Evolutionary conservation across 2,888 invertebrate genomes (phyloP).

Genomic region (Rutpela maculata): DNA sequence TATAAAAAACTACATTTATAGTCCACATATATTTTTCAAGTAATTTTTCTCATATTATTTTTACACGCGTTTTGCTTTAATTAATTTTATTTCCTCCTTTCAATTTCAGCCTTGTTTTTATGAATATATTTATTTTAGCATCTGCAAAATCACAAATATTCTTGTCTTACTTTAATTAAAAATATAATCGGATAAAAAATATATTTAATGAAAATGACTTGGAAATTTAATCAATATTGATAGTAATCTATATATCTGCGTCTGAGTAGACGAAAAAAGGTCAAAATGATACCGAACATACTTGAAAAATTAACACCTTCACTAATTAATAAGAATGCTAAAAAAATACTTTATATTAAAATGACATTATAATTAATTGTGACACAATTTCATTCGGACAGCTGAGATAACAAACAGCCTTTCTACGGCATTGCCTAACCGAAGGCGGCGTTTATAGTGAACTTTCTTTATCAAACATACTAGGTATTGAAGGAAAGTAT

Average conservation of each 20-base stretch:
- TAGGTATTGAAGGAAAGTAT: neutral
- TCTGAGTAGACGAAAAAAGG: neutral
- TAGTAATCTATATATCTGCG: neutral
- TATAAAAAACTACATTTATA: neutral
- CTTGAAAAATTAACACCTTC: slow-evolving; percentile 14
- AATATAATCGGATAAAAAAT: neutral
- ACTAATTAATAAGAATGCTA: slow-evolving; percentile 17
- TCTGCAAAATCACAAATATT: slow-evolving; percentile 6
- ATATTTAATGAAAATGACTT: neutral
- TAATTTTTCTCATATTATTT: neutral
- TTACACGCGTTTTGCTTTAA: neutral
- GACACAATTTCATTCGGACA: slow-evolving; percentile 14
- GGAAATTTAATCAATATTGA: neutral
- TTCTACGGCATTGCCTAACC: slow-evolving; percentile 10
- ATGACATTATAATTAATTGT: slow-evolving; percentile 28
- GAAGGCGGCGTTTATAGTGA: neutral
- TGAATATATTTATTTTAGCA: neutral
- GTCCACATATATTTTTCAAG: neutral
- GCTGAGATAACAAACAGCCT: slow-evolving; percentile 13
- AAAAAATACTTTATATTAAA: neutral
- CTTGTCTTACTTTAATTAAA: slow-evolving; percentile 7
- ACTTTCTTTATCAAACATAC: neutral
- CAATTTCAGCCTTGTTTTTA: slow-evolving; percentile 22
- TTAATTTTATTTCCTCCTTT: slow-evolving; percentile 23
- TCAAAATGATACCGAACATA: neutral